Conservation (phyloP, 2,797 vertebrate species). For the Lagocephalus sceleratus region DNA sequence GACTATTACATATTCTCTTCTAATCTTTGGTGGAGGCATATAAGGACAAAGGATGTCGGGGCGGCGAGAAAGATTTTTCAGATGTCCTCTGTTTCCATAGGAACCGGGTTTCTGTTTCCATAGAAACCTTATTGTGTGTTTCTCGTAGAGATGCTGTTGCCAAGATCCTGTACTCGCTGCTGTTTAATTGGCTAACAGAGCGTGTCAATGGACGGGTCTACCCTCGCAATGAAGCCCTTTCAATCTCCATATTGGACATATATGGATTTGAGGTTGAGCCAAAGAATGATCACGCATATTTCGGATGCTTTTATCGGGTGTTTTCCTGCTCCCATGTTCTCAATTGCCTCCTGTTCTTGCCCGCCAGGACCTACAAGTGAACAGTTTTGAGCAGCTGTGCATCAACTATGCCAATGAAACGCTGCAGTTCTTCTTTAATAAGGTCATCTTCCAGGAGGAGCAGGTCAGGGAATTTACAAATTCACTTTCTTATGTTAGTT, state of each 20-base stretch:
- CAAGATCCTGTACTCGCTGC: slow-evolving; percentile 95
- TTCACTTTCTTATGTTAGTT: slow-evolving; percentile 1
- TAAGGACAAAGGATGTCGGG: slow-evolving; percentile 65
- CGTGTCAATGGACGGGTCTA: slow-evolving; percentile 90
- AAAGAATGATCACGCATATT: slow-evolving; percentile 5
- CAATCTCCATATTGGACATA: slow-evolving; percentile 92
- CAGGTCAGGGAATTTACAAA: slow-evolving; percentile 77
- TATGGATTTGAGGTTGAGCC: slow-evolving; percentile 91
- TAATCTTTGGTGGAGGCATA: slow-evolving; percentile 57
- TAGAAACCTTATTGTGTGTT: slow-evolving; percentile 69
- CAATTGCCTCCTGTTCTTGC: slow-evolving; percentile 18
- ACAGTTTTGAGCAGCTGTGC: slow-evolving; percentile 96
- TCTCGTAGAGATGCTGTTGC: slow-evolving; percentile 85
- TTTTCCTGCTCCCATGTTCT: slow-evolving; percentile 2
- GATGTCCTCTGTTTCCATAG: slow-evolving; percentile 75
- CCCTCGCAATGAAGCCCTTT: slow-evolving; percentile 84
- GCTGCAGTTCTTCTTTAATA: slow-evolving; percentile 92
- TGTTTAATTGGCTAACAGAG: slow-evolving; percentile 92
- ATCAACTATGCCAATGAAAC: slow-evolving; percentile 96
- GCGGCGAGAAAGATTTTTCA: slow-evolving; percentile 56
- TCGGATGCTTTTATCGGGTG: slow-evolving; percentile 10
- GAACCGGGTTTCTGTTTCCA: slow-evolving; percentile 69
- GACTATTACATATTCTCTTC: slow-evolving; percentile 54
- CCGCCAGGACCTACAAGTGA: slow-evolving; percentile 87
- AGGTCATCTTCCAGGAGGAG: slow-evolving; percentile 90